Conservation (phyloP, 1,140 invertebrate species). For the Danaus melanippus region DNA sequence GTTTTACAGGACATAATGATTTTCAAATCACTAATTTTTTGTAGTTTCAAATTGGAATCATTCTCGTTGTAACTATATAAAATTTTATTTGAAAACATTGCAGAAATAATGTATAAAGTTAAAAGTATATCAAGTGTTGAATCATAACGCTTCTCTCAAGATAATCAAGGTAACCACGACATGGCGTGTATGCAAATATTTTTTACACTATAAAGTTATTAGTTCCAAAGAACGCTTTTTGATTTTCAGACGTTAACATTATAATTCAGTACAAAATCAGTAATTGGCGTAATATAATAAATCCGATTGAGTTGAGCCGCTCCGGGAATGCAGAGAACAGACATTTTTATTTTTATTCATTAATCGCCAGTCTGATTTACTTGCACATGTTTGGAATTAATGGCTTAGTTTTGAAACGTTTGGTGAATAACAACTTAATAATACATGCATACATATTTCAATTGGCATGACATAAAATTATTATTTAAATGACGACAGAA, state of each 20-base stretch:
- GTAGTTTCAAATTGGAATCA: too few relatives aligned
- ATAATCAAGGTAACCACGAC: not conserved
- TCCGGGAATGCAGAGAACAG: slow-evolving; percentile 5
- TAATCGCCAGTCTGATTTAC: slow-evolving; percentile 16
- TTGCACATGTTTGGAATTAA: slow-evolving; percentile 5
- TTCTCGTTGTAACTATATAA: too few relatives aligned
- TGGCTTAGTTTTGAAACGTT: too few relatives aligned
- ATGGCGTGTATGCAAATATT: too few relatives aligned
- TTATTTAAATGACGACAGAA: not conserved
- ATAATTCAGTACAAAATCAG: slow-evolving; percentile 18
- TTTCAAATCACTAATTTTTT: too few relatives aligned
- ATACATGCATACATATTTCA: too few relatives aligned
- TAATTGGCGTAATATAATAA: slow-evolving; percentile 18
- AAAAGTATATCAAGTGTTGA: not conserved
- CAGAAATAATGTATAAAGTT: too few relatives aligned
- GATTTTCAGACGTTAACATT: slow-evolving; percentile 12
- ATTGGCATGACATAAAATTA: not conserved
- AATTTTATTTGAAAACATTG: too few relatives aligned
- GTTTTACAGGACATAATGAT: not conserved
- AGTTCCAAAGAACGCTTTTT: slow-evolving; percentile 7
- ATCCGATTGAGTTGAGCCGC: slow-evolving; percentile 11
- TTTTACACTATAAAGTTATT: slow-evolving; percentile 7
- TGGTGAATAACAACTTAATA: too few relatives aligned
- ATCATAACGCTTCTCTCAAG: slow-evolving; percentile 1
- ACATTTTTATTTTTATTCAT: slow-evolving; percentile 17